Percentiles rank a stretch among this genome's conserved stretches.
These are phyloP conservation scores for Euzetes globulus DNA, from an alignment of 2,888 invertebrate genomes.

Conservation along the genomic window DNA sequence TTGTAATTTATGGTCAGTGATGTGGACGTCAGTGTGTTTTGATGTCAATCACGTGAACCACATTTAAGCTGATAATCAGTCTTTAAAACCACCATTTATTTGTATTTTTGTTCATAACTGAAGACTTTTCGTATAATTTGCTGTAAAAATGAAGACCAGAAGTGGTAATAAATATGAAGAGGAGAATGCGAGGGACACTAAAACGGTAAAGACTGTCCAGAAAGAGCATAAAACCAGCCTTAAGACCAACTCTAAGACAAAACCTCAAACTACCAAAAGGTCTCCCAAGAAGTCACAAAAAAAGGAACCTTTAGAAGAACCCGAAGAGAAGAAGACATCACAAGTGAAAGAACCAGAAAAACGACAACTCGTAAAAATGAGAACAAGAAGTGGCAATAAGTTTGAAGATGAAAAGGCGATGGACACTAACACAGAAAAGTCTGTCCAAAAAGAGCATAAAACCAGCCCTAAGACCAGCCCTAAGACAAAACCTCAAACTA, in stretches of 20 bases:
- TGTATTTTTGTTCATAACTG: too few relatives aligned
- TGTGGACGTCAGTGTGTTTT: not conserved
- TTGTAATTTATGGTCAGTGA: not conserved
- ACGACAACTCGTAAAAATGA: not conserved
- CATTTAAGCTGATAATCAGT: not conserved
- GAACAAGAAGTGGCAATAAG: not conserved
- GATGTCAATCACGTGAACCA: not conserved
- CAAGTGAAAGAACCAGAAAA: too few relatives aligned
- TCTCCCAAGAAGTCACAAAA: too few relatives aligned
- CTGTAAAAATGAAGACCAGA: not conserved
- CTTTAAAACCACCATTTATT: not conserved
- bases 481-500: too few relatives aligned
- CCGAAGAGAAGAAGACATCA: not conserved
- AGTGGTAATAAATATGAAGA: not conserved
- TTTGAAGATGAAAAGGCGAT: not conserved
- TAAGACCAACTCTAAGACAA: not conserved
- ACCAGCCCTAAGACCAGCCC: not conserved
- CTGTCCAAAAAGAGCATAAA: not conserved
- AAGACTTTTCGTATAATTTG: not conserved
- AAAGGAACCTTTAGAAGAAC: too few relatives aligned
- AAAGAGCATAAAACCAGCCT: not conserved
- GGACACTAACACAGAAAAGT: not conserved
- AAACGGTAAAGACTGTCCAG: not conserved
- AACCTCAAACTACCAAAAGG: too few relatives aligned
- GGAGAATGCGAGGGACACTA: not conserved